Evolutionary conservation across 2,797 vertebrate genomes (phyloP), one percentile per base, ranked within the genome.

Genomic region (Gallinago solitaria): DNA sequence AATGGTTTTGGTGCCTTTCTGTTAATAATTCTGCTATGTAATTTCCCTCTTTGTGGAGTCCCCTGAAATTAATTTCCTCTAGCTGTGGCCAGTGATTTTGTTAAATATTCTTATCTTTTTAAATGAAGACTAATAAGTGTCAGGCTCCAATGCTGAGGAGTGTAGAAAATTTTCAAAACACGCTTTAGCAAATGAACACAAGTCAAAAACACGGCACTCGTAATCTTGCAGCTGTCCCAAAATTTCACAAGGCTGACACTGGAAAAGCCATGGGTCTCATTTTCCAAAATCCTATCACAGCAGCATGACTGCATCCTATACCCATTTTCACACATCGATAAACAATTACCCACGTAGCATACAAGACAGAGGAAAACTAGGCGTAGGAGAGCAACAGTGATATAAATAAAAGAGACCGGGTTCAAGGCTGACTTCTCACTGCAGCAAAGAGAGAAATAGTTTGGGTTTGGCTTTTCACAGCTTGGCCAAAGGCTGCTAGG

Each of bases 231-330:
- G 82, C 79, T 78, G 69, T 78, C 91, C 54, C 57, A 61, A 56
- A 71, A 83, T 83, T 85, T 85, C 80, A 78, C 69, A 73, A 88
- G 50, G 50, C 79, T 27, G 9, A 27, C 15, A 13, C 24, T 39
- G 76, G 50, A 73, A 88, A 32, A 93, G 30, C n/a, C 65, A 33
- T 6, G 35, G 54, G 71, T 83, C 33, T 92, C 21, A 33, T 86
- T 93, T 91, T 86, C 82, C 61, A 78, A 81, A 88, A 47, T 54
- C 65, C 37, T 86, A 32, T 75, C 69, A 32, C 65, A 93, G 82
- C 87, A 59, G 78, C 71, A 64, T 27, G 54, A 43, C 81, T 75
- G 57, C 73, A 57, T 75, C 57, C 50, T 80, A 39, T 32, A 47
- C 18, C 50, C 24, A 27, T 76, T 89, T 91, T 74, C 86, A 92